Evolutionary conservation across 2,888 invertebrate species (phyloP), one percentile per base, ranked within the genome.

Genomic region (Catocala nupta): DNA sequence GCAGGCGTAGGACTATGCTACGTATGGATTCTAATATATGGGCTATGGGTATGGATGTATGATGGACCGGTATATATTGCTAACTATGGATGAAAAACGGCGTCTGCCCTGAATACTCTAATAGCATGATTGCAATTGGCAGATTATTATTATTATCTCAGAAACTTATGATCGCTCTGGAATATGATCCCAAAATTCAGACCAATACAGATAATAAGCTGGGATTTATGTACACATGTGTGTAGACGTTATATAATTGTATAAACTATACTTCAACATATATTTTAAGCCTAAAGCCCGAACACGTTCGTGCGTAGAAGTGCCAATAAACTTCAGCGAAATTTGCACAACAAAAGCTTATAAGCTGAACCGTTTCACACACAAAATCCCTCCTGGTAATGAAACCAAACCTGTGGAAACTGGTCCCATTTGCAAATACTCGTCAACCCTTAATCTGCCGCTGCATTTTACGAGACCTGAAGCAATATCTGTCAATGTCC

Each of bases 401-500:
- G 87, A 90, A 85, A 84, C 80, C 81, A 76, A 89, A 88, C 86
- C 86, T 85, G 83, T 78, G 82, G 82, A 83, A 83, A 81, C 87
- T 70, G 89, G 90, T 89, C 91, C 90, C 90, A 93, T 93, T 93
- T 93, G 92, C 90, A 88, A 90, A 86, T 85, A 80, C 85, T 85
- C 86, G 84, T 89, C 88, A 88, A 87, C 89, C 92, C 90, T 89
- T 93, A 93, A 92, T 93, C 92, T 91, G 86, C 86, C 82, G 83
- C 87, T 93, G 92, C 91, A 84, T 93, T 93, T 93, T 93, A 93
- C 92, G 92, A 90, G 87, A 86, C 85, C 90, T 86, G 81, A 77
- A 79, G 91, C 90, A 89, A 92, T 94, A 94, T 93, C 93, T 93
- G 93, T 93, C 93, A 93, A 94, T 93, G 93, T 90, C 92, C 90